These are phyloP conservation scores for Zaprionus taronus DNA, from an alignment of 1,140 invertebrate genomes.

Conservation along the genomic window DNA sequence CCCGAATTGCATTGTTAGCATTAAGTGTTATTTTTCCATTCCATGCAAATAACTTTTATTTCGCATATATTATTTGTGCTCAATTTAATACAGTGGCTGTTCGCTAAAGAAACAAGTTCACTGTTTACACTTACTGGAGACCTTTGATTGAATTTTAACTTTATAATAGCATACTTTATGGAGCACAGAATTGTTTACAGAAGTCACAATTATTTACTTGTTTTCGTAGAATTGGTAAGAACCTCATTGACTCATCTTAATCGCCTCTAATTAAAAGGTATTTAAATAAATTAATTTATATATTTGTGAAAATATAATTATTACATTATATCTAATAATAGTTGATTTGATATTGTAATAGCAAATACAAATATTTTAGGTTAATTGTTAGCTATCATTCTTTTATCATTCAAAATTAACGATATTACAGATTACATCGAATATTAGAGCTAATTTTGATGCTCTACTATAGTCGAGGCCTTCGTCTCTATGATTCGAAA, in stretches of 20 bases:
- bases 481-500: no score
- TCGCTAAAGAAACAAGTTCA: not conserved
- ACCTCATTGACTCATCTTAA: no score
- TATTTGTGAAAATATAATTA: not conserved
- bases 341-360: no score
- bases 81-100: not conserved
- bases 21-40: constrained; percentile 1
- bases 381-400: no score
- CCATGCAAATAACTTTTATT: constrained; percentile 3
- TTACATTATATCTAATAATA: not conserved
- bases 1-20: constrained; percentile 5
- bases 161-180: not conserved
- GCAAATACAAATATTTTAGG: no score
- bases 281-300: not conserved
- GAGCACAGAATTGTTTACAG: not conserved
- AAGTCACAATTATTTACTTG: not conserved
- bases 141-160: no score
- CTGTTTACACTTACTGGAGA: not conserved
- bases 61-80: not conserved
- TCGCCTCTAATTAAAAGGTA: no score
- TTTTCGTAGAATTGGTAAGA: no score
- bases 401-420: no score
- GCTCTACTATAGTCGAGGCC: no score
- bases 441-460: no score
- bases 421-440: no score